phyloP scores from a whole-genome alignment of 1,140 invertebrate genomes.

The Caenorhabditis elegans region DNA sequence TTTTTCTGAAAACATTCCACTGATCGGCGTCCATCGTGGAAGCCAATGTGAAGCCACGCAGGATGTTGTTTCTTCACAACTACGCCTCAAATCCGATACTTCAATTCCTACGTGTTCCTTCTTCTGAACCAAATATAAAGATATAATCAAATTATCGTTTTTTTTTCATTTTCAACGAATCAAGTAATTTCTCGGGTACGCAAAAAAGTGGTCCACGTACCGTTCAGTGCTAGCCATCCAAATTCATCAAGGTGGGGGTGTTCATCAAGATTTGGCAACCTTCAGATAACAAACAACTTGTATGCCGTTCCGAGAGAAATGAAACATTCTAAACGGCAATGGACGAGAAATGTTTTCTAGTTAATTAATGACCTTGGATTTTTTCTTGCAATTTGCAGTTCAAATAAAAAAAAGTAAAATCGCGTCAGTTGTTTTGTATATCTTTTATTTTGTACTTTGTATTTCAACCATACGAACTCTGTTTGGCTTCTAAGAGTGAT shows the following conservation, averaged over 20 bases:
- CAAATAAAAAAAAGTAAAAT: background rate
- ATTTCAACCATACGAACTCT: too few species aligned
- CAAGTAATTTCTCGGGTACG: too few species aligned
- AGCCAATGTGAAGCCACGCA: too few species aligned
- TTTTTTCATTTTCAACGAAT: background rate
- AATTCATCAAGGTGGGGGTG: too few species aligned
- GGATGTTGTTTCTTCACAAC: too few species aligned
- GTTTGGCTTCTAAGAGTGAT: too few species aligned
- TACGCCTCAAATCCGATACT: too few species aligned
- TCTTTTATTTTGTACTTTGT: too few species aligned
- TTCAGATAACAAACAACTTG: background rate
- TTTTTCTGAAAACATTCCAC: too few species aligned
- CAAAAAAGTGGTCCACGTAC: background rate
- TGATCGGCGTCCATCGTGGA: too few species aligned
- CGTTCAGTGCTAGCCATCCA: conserved; percentile 1
- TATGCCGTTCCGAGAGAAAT: background rate
- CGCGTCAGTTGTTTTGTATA: too few species aligned
- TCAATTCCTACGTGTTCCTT: too few species aligned
- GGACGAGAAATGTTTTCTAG: background rate
- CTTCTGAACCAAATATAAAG: background rate
- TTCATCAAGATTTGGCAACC: conserved; percentile 18
- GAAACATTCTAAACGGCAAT: conserved; percentile 9
- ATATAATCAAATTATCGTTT: conserved; percentile 7
- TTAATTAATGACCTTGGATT: conserved; percentile 14
- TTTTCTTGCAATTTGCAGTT: background rate